Evolutionary conservation across 2,797 vertebrate species (phyloP).

Genomic region (Etheostoma nigrum): DNA sequence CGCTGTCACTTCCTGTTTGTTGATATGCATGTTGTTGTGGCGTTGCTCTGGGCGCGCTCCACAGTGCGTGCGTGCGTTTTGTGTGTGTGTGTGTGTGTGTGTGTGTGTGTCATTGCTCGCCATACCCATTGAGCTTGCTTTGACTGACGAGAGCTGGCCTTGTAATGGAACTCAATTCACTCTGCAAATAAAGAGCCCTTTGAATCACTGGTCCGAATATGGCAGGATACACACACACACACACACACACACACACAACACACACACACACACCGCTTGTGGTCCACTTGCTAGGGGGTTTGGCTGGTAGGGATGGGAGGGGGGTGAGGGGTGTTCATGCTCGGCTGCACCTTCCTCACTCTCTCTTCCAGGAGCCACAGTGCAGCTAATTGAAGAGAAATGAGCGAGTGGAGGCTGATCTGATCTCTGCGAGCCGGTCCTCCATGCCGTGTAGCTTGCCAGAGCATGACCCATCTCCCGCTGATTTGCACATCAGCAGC

Average conservation of each 20-base stretch:
- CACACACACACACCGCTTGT: slow-evolving; percentile 66
- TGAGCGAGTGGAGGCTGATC: slow-evolving; percentile 69
- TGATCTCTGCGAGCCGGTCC: slow-evolving; percentile 54
- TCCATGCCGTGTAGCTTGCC: slow-evolving; percentile 3
- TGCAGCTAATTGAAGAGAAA: slow-evolving; percentile 86
- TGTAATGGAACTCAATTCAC: slow-evolving; percentile 85
- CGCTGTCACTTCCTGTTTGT: slow-evolving; percentile 84
- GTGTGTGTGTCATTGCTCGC: slow-evolving; percentile 57
- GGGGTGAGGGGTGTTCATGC: slow-evolving; percentile 70
- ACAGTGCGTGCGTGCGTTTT: slow-evolving; percentile 50
- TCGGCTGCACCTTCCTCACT: slow-evolving; percentile 61
- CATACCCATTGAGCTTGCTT: slow-evolving; percentile 73
- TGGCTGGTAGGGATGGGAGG: slow-evolving; percentile 59
- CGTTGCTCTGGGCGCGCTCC: slow-evolving; percentile 77
- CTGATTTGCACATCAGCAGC: slow-evolving; percentile 49
- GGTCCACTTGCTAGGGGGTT: slow-evolving; percentile 73
- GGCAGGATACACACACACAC: slow-evolving; percentile 62
- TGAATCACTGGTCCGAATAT: slow-evolving; percentile 80
- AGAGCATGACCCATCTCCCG: slow-evolving; percentile 38
- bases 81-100: slow-evolving; percentile 47
- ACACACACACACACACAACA: slow-evolving; percentile 56
- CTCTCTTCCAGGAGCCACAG: slow-evolving; percentile 73
- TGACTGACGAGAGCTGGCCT: slow-evolving; percentile 80
- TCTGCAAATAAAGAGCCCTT: slow-evolving; percentile 82
- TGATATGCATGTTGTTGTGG: slow-evolving; percentile 78